Conservation (phyloP, 1,140 invertebrate species). For the Drosophila jambulina region DNA sequence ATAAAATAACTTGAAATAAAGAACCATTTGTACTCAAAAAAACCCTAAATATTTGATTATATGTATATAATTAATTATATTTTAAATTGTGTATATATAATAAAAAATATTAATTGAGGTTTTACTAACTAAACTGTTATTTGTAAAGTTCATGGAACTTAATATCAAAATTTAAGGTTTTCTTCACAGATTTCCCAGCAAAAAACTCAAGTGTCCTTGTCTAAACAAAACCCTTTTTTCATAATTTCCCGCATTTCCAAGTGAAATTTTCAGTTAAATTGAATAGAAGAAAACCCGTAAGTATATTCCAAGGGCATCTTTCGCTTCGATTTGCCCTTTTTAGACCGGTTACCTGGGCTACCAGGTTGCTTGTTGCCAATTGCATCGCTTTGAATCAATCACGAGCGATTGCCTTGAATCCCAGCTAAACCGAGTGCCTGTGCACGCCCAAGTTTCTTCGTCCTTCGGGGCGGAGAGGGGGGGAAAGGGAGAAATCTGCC, state of each 20-base stretch:
- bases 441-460: background rate
- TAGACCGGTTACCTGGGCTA: background rate
- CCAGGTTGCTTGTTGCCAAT: conserved; percentile 33
- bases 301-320: background rate
- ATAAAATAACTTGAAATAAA: background rate
- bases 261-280: background rate
- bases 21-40: background rate
- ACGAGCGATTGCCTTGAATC: conserved; percentile 41
- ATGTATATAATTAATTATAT: too few species aligned
- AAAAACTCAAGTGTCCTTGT: background rate
- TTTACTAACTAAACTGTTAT: background rate
- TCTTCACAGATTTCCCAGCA: background rate
- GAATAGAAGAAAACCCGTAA: background rate
- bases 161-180: background rate
- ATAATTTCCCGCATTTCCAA: background rate
- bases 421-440: conserved; percentile 1
- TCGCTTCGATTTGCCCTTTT: background rate
- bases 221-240: background rate
- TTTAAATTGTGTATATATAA: too few species aligned
- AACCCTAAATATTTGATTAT: background rate
- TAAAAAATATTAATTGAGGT: background rate
- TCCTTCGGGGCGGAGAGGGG: background rate
- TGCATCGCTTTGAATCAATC: conserved; percentile 43
- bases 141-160: too few species aligned
- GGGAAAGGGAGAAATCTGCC: background rate